A percentile compares a stretch with the other conserved stretches of the same genome.
phyloP scores from a whole-genome alignment of 2,797 vertebrate genomes.

The Carapus acus region DNA sequence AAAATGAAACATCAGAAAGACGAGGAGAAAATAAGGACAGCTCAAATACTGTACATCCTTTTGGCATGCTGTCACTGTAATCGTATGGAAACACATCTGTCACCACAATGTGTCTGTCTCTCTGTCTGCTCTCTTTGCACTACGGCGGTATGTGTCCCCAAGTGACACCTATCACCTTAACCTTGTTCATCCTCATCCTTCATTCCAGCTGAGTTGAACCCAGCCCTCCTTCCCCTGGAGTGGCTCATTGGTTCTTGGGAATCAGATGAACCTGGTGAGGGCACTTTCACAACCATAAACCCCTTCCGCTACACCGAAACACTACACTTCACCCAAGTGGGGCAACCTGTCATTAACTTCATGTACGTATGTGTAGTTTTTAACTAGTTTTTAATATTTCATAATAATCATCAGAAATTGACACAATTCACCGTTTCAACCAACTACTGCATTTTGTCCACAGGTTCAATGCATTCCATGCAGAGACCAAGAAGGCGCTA shows the following conservation, averaged over 20 bases:
- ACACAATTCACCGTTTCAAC: no score
- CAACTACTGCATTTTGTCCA: no score
- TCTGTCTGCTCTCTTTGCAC: no score
- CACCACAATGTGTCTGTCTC: no score
- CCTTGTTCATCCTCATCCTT: constrained; percentile 13
- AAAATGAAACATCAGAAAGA: no score
- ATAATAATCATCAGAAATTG: no score
- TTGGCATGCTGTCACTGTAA: no score
- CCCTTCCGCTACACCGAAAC: constrained; percentile 87
- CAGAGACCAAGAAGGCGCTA: constrained; percentile 84
- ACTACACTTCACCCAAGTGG: constrained; percentile 84
- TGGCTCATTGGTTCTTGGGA: constrained; percentile 86
- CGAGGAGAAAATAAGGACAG: no score
- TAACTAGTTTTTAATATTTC: no score
- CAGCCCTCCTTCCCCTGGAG: constrained; percentile 74
- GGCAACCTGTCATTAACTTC: constrained; percentile 93
- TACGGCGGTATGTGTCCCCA: no score
- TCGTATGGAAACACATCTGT: no score
- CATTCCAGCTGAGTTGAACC: constrained; percentile 63
- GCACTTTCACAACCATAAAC: constrained; percentile 80
- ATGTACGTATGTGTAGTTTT: constrained; percentile 68
- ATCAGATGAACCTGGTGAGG: constrained; percentile 81
- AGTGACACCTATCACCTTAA: neutral
- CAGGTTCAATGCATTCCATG: constrained; percentile 91
- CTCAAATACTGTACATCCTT: no score